These are phyloP conservation scores for Cotesia chilonis DNA, from an alignment of 1,140 invertebrate species.

Conservation along the genomic window DNA sequence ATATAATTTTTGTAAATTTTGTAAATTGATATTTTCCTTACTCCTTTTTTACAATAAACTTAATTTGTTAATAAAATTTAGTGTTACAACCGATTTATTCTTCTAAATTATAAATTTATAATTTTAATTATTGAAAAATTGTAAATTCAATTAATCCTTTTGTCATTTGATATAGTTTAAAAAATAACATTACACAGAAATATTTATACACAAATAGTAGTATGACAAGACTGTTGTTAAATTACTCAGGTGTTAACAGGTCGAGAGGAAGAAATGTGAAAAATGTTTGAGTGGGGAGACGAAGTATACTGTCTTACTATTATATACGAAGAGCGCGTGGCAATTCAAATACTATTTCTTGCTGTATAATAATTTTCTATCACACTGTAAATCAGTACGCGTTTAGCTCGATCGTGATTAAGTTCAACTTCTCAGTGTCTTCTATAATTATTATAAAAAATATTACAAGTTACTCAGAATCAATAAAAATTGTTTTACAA, in stretches of 20 bases:
- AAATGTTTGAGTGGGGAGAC: slow-evolving; percentile 9
- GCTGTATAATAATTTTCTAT: slow-evolving; percentile 1
- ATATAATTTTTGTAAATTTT: not conserved
- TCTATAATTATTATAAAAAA: too few relatives aligned
- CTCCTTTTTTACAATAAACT: too few relatives aligned
- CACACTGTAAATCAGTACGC: slow-evolving; percentile 19
- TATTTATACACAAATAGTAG: not conserved
- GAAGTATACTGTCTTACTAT: not conserved
- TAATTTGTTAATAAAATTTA: too few relatives aligned
- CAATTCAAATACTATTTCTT: slow-evolving; percentile 22
- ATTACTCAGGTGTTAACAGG: not conserved
- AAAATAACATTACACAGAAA: too few relatives aligned
- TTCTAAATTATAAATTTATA: too few relatives aligned
- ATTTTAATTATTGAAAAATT: too few relatives aligned
- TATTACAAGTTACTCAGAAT: too few relatives aligned
- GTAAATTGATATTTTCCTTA: too few relatives aligned
- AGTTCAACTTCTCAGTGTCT: not conserved
- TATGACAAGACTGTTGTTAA: slow-evolving; percentile 4
- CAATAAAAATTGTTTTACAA: too few relatives aligned
- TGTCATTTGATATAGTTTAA: too few relatives aligned
- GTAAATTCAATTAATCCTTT: too few relatives aligned
- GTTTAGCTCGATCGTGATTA: slow-evolving; percentile 3
- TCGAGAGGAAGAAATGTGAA: not conserved
- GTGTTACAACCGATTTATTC: too few relatives aligned
- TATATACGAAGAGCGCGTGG: not conserved